Evolutionary conservation across 2,113 vertebrate genomes (phyloP).

Genomic region (Nesoenas mayeri): DNA sequence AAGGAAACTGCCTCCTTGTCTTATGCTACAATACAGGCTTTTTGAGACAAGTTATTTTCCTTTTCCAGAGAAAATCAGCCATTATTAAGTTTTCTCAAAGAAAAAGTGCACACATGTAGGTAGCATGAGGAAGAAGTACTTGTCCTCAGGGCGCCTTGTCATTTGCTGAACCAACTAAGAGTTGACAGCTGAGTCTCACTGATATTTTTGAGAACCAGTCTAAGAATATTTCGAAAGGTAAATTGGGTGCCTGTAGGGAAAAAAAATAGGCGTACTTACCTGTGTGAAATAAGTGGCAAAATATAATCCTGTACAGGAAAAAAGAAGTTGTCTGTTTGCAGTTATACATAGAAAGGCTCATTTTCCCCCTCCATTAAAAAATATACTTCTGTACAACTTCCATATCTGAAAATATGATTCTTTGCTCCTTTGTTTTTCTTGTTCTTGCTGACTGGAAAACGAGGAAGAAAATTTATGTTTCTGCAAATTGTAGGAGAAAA

Average conservation of each 20-base stretch:
- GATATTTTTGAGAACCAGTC: background rate
- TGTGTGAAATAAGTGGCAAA: background rate
- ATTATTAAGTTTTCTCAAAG: background rate
- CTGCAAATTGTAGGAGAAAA: background rate
- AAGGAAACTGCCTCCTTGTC: constrained; percentile 43
- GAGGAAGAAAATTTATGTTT: background rate
- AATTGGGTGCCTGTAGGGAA: background rate
- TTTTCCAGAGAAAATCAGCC: constrained; percentile 1
- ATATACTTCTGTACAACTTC: background rate
- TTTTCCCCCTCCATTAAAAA: background rate
- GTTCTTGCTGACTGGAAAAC: background rate
- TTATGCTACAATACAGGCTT: background rate
- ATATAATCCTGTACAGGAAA: background rate
- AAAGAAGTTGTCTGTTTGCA: background rate
- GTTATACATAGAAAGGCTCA: background rate
- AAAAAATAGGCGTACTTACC: background rate
- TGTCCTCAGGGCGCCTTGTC: background rate
- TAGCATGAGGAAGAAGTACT: background rate
- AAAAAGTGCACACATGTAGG: background rate
- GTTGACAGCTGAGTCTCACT: background rate
- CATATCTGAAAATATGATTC: background rate
- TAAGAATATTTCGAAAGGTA: background rate
- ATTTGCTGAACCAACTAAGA: background rate
- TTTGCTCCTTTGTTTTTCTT: background rate
- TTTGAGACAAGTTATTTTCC: constrained; percentile 6